A percentile compares a stretch with the other conserved stretches of the same genome.
These are phyloP conservation scores for Gorsachius goisagi DNA, from an alignment of 2,113 vertebrate genomes.

Conservation along the genomic window DNA sequence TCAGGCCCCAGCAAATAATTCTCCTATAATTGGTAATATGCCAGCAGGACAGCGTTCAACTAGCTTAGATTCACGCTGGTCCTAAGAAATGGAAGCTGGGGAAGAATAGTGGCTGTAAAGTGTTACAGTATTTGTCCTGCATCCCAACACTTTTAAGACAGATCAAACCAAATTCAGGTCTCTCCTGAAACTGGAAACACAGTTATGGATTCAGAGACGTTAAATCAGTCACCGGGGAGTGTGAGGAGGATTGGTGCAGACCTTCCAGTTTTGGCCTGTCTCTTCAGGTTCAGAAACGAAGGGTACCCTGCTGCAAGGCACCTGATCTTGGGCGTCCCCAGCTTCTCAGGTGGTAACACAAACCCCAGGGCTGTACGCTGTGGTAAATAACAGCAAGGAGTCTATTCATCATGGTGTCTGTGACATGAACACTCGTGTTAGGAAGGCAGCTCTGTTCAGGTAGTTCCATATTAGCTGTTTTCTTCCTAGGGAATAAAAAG, in stretches of 20 bases:
- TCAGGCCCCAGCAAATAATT: neutral
- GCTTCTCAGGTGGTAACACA: neutral
- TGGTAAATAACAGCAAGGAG: neutral
- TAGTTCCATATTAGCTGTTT: neutral
- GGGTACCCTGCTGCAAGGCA: neutral
- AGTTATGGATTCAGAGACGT: neutral
- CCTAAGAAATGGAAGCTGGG: neutral
- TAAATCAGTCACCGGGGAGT: neutral
- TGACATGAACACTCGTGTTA: neutral
- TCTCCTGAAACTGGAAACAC: neutral
- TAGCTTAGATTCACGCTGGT: neutral
- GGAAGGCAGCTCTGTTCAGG: neutral
- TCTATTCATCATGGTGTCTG: neutral
- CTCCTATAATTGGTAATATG: neutral
- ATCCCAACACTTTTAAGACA: neutral
- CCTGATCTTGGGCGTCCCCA: neutral
- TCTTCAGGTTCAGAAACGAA: neutral
- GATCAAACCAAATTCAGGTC: neutral
- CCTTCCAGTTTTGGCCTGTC: neutral
- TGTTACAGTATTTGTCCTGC: neutral
- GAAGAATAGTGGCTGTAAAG: neutral
- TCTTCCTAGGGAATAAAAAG: neutral
- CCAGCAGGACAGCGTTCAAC: neutral
- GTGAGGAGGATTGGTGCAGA: neutral
- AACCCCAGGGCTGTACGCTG: neutral